These are phyloP conservation scores for Tetranychus cinnabarinus DNA, from an alignment of 1,140 invertebrate species.

Conservation along the genomic window DNA sequence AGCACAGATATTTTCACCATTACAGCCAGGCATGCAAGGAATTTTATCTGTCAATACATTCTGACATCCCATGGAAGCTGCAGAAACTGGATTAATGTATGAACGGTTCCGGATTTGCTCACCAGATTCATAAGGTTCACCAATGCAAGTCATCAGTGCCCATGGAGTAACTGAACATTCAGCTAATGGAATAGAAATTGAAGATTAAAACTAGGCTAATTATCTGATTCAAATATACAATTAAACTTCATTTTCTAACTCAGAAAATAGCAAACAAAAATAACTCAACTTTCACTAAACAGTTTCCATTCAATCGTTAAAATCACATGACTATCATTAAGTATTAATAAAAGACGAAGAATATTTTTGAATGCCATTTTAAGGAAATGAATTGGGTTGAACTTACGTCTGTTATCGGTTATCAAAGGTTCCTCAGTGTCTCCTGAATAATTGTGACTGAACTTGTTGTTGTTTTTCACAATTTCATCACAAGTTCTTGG, in stretches of 20 bases:
- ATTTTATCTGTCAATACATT: neutral
- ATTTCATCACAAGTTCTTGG: neutral
- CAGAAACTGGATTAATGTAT: neutral
- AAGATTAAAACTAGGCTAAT: neutral
- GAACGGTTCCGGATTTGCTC: neutral
- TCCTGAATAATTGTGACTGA: neutral
- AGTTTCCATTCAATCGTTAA: too few species aligned
- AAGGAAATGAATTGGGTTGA: constrained; percentile 22
- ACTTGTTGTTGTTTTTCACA: neutral
- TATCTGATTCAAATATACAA: neutral
- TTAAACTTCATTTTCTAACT: neutral
- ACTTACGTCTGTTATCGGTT: constrained; percentile 40
- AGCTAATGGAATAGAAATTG: neutral
- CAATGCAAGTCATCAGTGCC: neutral
- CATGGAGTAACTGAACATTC: neutral
- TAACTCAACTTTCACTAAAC: too few species aligned
- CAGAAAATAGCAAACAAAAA: constrained; percentile 26
- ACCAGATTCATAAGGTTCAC: neutral
- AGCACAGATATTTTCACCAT: constrained; percentile 20
- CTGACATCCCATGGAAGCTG: neutral
- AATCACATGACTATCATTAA: too few species aligned
- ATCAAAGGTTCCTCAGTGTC: neutral
- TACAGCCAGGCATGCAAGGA: neutral
- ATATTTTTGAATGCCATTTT: too few species aligned
- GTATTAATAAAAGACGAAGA: too few species aligned